phyloP scores from a whole-genome alignment of 1,140 invertebrate genomes.

The Myzus persicae region DNA sequence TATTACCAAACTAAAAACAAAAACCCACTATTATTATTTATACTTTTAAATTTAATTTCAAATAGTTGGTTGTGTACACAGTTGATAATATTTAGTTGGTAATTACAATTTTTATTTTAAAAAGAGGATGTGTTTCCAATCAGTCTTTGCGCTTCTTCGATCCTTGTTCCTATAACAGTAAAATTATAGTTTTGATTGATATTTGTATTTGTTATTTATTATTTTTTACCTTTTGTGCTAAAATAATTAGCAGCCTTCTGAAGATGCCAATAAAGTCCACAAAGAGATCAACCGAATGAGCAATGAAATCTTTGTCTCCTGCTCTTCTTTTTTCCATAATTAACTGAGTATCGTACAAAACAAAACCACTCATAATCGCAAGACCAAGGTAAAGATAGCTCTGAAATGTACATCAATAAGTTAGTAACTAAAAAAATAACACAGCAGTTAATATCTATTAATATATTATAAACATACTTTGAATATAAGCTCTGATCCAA shows the following conservation, averaged over 20 bases:
- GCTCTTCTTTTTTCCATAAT: conserved; percentile 91
- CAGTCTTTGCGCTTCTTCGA: conserved; percentile 57
- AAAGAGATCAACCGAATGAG: conserved; percentile 89
- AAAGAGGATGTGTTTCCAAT: conserved; percentile 25
- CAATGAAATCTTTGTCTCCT: conserved; percentile 92
- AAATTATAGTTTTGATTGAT: background rate
- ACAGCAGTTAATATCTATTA: no score
- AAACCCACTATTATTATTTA: conserved; percentile 37
- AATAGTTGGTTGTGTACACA: conserved; percentile 43
- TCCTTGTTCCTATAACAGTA: conserved; percentile 49
- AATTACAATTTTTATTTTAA: conserved; percentile 34
- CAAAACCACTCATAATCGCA: conserved; percentile 90
- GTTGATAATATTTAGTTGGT: conserved; percentile 32
- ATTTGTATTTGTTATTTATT: background rate
- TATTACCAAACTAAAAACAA: conserved; percentile 37
- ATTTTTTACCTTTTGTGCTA: conserved; percentile 82
- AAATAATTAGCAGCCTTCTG: conserved; percentile 85
- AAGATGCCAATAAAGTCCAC: conserved; percentile 92
- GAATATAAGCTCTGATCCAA: conserved; percentile 83
- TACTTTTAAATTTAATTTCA: conserved; percentile 52
- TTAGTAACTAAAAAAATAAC: background rate
- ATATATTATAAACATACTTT: conserved; percentile 69
- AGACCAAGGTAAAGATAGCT: conserved; percentile 87
- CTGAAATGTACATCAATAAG: conserved; percentile 66
- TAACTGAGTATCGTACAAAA: conserved; percentile 94